phyloP scores from a whole-genome alignment of 2,888 invertebrate species.

The Drosophila lutescens region DNA sequence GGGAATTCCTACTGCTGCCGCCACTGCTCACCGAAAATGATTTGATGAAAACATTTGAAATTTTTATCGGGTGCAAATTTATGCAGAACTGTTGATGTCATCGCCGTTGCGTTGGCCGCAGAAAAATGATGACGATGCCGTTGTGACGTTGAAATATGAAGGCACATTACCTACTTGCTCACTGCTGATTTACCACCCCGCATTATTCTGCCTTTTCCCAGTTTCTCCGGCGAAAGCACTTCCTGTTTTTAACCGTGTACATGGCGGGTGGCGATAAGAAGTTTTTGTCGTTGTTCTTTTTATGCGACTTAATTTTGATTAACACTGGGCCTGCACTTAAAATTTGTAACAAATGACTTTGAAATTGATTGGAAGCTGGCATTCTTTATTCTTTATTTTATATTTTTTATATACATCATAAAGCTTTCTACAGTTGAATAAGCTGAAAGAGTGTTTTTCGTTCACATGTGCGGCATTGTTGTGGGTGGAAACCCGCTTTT shows the following conservation, averaged over 20 bases:
- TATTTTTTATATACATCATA: conserved; percentile 54
- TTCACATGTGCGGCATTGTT: conserved; percentile 1
- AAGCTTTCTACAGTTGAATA: conserved; percentile 47
- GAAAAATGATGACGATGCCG: conserved; percentile 78
- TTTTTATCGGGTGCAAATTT: conserved; percentile 83
- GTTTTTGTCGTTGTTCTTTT: conserved; percentile 46
- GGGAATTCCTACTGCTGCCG: conserved; percentile 34
- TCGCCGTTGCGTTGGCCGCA: conserved; percentile 63
- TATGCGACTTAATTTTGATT: conserved; percentile 72
- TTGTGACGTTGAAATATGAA: conserved; percentile 78
- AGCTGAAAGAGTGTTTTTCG: conserved; percentile 5
- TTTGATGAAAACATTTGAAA: conserved; percentile 81
- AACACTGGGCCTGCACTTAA: conserved; percentile 72
- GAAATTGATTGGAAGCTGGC: conserved; percentile 69
- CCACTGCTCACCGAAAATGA: conserved; percentile 60
- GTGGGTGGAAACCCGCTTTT: conserved; percentile 1
- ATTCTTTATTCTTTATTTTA: conserved; percentile 4
- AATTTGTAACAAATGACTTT: conserved; percentile 79
- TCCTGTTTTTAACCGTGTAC: conserved; percentile 51
- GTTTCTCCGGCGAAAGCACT: conserved; percentile 39
- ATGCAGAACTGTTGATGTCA: conserved; percentile 82
- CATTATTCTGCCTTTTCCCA: background rate
- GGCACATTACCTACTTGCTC: conserved; percentile 64
- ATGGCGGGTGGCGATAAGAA: conserved; percentile 65
- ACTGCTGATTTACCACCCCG: conserved; percentile 23